Base-by-base conservation (phyloP, 1,140 invertebrate genomes). In the Sinonovacula constricta region DNA sequence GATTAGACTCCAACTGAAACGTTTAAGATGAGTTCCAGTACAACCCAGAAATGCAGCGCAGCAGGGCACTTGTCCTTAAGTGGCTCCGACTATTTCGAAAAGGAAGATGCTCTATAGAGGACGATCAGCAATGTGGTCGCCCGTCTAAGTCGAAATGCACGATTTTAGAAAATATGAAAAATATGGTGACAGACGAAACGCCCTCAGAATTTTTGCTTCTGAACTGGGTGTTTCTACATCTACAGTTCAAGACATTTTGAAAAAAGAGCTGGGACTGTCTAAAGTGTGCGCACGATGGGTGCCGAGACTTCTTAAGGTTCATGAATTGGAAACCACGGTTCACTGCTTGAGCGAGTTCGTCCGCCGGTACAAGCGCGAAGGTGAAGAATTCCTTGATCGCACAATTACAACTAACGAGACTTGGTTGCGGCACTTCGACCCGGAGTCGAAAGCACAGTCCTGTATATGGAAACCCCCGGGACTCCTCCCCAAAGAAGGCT, bases 181-280 rank as follows among this genome's bases (percentile, higher is more conserved):
- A 14, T 60, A 60, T 60, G 59, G 7, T 14, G 59, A 60, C 59
- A 60, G 10, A 30, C 26, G 59, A 60, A 24, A 60, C 59, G 33
- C 59, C 33, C 33, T 60, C 24, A 60, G 28, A 60, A 60, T 24
- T 60, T 60, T 60, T 30, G 59, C 59, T 60, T 60, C 59, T 60
- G 59, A 60, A 60, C 59, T 60, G 33, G 59, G 33, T 60, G 59
- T 60, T 60, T 60, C 26, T 30, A 60, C 59, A 30, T 60, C 59
- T 60, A 14, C 59, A 60, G 59, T 60, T 24, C 26, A 60, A 30
- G 59, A 4, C 24, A 60, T 60, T 60, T 60, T 60, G 59, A 60
- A 60, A 60, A 60, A 24, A 30, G 10, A 60, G 31, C 33, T 22
- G 33, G 59, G 59, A 7, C 26, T 30, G 26, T 60, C 59, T 60